Evolutionary conservation across 2,113 vertebrate genomes (phyloP).

Genomic region (Shinisaurus crocodilurus): DNA sequence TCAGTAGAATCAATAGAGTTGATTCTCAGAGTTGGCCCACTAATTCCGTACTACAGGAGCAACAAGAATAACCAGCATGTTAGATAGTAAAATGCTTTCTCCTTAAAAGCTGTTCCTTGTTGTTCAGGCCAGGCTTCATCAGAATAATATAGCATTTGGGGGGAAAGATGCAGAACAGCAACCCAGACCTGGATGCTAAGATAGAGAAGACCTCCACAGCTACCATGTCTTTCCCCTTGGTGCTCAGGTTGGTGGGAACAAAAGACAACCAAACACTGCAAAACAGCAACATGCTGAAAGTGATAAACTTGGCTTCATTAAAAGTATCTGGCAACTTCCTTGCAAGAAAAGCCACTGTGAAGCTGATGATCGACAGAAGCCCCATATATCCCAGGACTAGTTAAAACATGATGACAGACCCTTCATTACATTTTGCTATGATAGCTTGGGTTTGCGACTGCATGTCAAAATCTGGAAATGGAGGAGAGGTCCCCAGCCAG

Average conservation of each 20-base stretch:
- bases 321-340: neutral
- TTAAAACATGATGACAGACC: neutral
- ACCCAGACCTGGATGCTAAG: neutral
- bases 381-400: neutral
- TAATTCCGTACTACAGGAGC: too few species aligned
- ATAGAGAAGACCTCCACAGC: neutral
- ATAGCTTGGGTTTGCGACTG: neutral
- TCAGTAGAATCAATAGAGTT: too few species aligned
- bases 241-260: too few species aligned
- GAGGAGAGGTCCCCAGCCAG: neutral
- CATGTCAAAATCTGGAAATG: neutral
- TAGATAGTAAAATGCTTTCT: neutral
- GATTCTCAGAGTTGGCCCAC: too few species aligned
- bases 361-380: neutral
- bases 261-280: too few species aligned
- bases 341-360: neutral
- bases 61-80: too few species aligned
- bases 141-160: too few species aligned
- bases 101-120: neutral
- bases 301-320: neutral
- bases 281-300: too few species aligned
- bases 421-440: neutral
- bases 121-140: neutral
- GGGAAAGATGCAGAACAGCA: neutral
- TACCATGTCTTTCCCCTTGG: too few species aligned